phyloP scores from a whole-genome alignment of 2,888 invertebrate species.

The Conus canariensis region DNA sequence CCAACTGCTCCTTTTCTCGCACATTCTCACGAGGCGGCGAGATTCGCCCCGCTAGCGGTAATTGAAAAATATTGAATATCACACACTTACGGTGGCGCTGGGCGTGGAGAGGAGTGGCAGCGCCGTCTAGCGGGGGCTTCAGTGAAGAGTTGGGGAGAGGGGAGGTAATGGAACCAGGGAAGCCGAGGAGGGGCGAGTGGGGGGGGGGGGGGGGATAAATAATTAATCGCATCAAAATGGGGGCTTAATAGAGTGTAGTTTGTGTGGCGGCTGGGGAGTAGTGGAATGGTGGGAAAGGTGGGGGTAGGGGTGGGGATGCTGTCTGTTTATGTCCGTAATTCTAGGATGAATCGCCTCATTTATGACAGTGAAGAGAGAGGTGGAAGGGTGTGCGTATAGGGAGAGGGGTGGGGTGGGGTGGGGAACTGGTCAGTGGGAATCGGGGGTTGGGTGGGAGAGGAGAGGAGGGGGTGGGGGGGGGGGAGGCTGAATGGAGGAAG shows the following conservation, averaged over 20 bases:
- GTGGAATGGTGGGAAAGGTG: neutral
- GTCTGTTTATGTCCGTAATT: too few relatives aligned
- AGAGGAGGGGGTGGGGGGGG: neutral
- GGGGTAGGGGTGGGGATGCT: neutral
- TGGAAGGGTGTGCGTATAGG: too few relatives aligned
- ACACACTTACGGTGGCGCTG: constrained; percentile 20
- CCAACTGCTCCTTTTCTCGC: constrained; percentile 40
- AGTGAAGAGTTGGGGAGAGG: too few relatives aligned
- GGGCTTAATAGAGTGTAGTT: constrained; percentile 41
- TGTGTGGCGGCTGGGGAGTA: neutral
- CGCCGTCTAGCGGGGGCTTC: neutral
- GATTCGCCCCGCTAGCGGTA: neutral
- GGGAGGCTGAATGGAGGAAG: neutral
- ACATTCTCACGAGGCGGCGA: constrained; percentile 30
- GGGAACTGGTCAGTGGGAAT: too few relatives aligned
- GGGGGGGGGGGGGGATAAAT: constrained; percentile 31
- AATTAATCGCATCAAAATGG: constrained; percentile 43
- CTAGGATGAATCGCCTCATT: too few relatives aligned
- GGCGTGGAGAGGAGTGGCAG: constrained; percentile 19
- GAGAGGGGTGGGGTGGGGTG: neutral
- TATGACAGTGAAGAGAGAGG: too few relatives aligned
- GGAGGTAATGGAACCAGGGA: too few relatives aligned
- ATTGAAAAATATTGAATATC: constrained; percentile 40
- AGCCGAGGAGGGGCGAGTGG: too few relatives aligned
- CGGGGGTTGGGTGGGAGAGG: neutral